Evolutionary conservation across 2,113 vertebrate genomes (phyloP), one percentile per base, ranked within the genome.

Genomic region (Abramis brama): DNA sequence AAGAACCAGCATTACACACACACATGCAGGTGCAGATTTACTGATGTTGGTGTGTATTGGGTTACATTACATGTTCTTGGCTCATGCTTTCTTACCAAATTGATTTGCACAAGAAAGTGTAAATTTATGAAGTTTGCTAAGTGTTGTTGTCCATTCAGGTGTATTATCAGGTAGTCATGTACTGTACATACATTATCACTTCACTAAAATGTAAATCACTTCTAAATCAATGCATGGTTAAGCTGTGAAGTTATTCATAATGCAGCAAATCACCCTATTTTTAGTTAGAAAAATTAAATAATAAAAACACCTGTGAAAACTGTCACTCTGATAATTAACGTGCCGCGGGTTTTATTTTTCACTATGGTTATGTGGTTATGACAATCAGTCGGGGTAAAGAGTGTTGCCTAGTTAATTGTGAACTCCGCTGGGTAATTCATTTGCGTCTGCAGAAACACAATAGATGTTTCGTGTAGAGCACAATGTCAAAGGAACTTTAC

Each of bases 401-500:
- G 5, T 2, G 13, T 43, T 60, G 55, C 23, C 36, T 43, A 12
- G 36, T 39, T 60, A 79, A 79, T 60, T 79, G 77, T 79, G 30
- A 59, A 43, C 77, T 79, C 77, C 6, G 0, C 17, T 59, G 77
- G 33, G 77, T 43, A 60, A 60, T 79, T 79, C 57, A 79, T 79
- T 79, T 79, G 77, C 3, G 1, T 43, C 36, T 15, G 33, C 33
- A 43, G 55, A 79, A 79, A 79, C 55, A 79, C 55, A 79, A 60
- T 43, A 60, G 77, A 60, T 6, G 23, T 60, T 79, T 79, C 33
- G 5, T 25, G 77, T 43, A n/a, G 77, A 60, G 77, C 77, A 43
- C 60, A 79, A 23, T 79, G 77, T 79, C 55, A 60, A 60, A 79
- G 36, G 55, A 60, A 23, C 77, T 60, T 39, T 60, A 60, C 21